Evolutionary conservation across 2,888 invertebrate species (phyloP).

Genomic region (Cerceris ruficornis): DNA sequence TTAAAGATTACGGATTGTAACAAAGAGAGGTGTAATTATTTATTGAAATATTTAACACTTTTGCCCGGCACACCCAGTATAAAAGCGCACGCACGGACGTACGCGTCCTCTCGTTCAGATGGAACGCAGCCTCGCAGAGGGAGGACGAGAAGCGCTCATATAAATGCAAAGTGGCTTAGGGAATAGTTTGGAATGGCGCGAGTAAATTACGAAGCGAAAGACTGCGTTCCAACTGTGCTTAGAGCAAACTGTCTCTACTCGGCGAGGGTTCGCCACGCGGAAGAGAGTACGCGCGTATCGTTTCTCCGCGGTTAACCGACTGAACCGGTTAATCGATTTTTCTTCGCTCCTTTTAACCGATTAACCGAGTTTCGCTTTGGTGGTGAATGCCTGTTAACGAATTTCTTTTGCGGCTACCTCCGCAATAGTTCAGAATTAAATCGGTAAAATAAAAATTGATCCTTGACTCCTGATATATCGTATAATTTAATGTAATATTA

Average conservation of each 20-base stretch:
- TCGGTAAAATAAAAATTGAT: too few species aligned
- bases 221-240: not conserved
- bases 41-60: not conserved
- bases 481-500: too few species aligned
- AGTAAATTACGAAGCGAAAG: slow-evolving; percentile 53
- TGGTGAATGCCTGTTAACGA: not conserved
- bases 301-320: slow-evolving; percentile 4
- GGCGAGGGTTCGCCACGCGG: not conserved
- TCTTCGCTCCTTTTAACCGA: not conserved
- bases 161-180: slow-evolving; percentile 70
- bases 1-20: too few species aligned
- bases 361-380: slow-evolving; percentile 11
- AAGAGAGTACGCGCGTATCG: not conserved
- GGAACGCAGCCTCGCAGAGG: slow-evolving; percentile 13
- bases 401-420: too few species aligned
- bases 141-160: slow-evolving; percentile 57
- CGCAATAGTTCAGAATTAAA: too few species aligned
- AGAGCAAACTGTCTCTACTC: not conserved
- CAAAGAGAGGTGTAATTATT: too few species aligned
- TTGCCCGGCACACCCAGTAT: slow-evolving; percentile 1
- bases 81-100: slow-evolving; percentile 32
- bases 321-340: slow-evolving; percentile 26
- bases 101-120: slow-evolving; percentile 31
- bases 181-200: slow-evolving; percentile 37
- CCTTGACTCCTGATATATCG: too few species aligned